These are phyloP conservation scores for Caiman crocodilus DNA, from an alignment of 2,797 vertebrate species.

Conservation along the genomic window DNA sequence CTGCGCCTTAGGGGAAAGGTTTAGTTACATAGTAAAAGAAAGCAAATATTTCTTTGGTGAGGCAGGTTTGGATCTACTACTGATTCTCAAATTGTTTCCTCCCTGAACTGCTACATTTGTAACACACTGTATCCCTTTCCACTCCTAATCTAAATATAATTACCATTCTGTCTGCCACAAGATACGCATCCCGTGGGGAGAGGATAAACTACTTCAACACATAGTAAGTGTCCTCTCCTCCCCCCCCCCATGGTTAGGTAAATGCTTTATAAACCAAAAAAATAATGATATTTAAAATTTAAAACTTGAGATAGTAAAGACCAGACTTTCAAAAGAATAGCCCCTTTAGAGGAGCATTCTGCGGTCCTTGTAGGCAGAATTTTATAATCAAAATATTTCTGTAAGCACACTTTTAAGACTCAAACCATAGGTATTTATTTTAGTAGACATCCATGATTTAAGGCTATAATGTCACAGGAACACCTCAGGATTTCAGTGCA, in stretches of 20 bases:
- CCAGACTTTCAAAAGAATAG: not conserved
- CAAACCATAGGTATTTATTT: not conserved
- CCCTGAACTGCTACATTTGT: constrained; percentile 49
- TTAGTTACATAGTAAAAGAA: constrained; percentile 56
- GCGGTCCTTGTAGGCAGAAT: too few species aligned
- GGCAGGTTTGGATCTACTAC: constrained; percentile 45
- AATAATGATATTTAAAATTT: not conserved
- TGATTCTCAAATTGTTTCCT: constrained; percentile 64
- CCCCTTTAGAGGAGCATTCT: not conserved
- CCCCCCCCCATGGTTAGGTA: not conserved
- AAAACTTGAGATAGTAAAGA: not conserved
- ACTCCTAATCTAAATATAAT: constrained; percentile 56
- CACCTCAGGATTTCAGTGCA: constrained; percentile 54
- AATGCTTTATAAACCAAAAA: not conserved
- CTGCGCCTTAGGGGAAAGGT: constrained; percentile 3
- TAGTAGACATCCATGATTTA: not conserved
- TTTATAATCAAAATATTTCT: too few species aligned
- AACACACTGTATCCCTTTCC: constrained; percentile 63
- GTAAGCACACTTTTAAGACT: not conserved
- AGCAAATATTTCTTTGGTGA: constrained; percentile 64
- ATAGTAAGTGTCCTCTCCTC: not conserved
- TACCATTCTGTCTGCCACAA: constrained; percentile 5
- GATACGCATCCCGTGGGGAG: not conserved
- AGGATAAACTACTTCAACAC: not conserved
- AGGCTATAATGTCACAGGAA: constrained; percentile 43